Conservation (phyloP, 2,113 vertebrate genomes). For the Rousettus leschenaultii region DNA sequence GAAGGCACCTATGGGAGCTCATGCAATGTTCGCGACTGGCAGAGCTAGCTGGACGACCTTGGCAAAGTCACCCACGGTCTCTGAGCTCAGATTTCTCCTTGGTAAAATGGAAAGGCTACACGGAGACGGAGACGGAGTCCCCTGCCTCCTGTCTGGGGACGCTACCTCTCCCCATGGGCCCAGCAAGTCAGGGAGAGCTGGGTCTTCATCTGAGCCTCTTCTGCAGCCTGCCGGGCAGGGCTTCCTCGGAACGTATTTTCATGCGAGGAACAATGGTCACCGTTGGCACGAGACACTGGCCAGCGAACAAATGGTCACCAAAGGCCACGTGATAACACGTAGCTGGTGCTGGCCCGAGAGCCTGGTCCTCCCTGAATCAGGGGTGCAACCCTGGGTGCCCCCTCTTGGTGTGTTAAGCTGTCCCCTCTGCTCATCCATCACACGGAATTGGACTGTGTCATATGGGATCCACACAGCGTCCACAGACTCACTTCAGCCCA, state of each 20-base stretch:
- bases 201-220: not conserved
- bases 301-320: not conserved
- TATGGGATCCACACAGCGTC: too few species aligned
- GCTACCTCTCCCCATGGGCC: not conserved
- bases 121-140: not conserved
- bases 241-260: constrained; percentile 65
- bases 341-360: not conserved
- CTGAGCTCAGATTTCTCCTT: not conserved
- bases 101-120: not conserved
- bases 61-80: not conserved
- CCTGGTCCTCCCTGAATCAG: not conserved
- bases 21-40: not conserved
- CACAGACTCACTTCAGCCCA: not conserved
- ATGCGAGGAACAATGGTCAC: constrained; percentile 50
- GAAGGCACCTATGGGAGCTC: not conserved
- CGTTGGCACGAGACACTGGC: not conserved
- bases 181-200: not conserved
- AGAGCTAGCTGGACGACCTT: not conserved
- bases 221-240: not conserved
- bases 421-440: not conserved
- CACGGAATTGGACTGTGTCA: not conserved
- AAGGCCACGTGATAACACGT: not conserved
- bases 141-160: not conserved
- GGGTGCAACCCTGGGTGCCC: not conserved
- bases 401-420: not conserved